Evolutionary conservation across 2,888 invertebrate genomes (phyloP), one percentile per base, ranked within the genome.

Genomic region (Mythimna impura): DNA sequence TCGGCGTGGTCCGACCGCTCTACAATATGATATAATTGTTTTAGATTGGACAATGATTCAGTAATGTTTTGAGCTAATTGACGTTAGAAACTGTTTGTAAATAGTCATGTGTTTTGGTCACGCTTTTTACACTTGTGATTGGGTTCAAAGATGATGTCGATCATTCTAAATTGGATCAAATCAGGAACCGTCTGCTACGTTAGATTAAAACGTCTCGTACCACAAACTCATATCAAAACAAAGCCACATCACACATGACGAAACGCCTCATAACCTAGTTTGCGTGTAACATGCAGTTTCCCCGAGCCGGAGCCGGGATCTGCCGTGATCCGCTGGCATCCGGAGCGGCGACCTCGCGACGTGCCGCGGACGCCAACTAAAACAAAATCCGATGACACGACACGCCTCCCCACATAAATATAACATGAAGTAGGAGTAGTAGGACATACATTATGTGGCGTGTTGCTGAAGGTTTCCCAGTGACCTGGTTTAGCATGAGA

Each of bases 281-380:
- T 34, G 52, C 73, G 34, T 57, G 71, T 71, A 82, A 76, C 75
- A 82, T 71, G 72, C 72, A 82, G 73, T 72, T 66, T 64, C 73
- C 47, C 61, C 78, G 80, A 81, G 61, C 81, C 77, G 73, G 76
- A 79, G 72, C 73, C 74, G 83, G 81, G 84, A 84, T 83, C 83
- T 80, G 78, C 72, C 65, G 65, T 68, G 76, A 83, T 81, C 83
- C 72, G 74, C 71, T 81, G 87, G 89, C 86, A 86, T 85, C 80
- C 76, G 74, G 81, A 81, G 81, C 82, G 81, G 74, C 80, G 86
- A 81, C 90, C 90, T 89, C 90, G 88, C 67, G 76, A 67, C 71
- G 43, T 57, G 71, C 71, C 64, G 36, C 66, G 74, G 81, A 82
- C 87, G 91, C 90, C 91, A 91, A 91, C 89, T 89, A 81, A 88